Evolutionary conservation across 2,113 vertebrate genomes (phyloP).

Genomic region (Perca fluviatilis): DNA sequence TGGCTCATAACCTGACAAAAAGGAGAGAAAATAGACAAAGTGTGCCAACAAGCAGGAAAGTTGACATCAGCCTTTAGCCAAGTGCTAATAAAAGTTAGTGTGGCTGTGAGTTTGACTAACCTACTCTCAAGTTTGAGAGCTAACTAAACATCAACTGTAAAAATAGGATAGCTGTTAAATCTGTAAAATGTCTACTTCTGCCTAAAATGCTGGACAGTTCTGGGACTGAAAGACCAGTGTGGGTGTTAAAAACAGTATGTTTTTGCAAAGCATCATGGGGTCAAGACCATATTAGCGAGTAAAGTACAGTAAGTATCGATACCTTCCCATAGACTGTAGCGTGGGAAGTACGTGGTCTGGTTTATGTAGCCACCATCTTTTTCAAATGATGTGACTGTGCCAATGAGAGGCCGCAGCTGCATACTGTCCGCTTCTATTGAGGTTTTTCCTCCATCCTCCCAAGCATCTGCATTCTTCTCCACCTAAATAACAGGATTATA

Average conservation of each 20-base stretch:
- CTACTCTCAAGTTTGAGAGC: neutral
- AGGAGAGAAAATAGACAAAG: constrained; percentile 9
- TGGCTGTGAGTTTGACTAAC: constrained; percentile 9
- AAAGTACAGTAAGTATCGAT: neutral
- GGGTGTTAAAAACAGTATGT: neutral
- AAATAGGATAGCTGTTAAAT: neutral
- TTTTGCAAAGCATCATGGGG: neutral
- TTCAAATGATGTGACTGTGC: constrained; percentile 88
- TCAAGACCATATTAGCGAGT: neutral
- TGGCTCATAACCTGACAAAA: constrained; percentile 87
- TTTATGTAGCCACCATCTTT: constrained; percentile 89
- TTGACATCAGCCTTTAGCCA: constrained; percentile 18
- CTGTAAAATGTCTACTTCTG: neutral
- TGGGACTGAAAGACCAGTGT: neutral
- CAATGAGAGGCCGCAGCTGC: constrained; percentile 86
- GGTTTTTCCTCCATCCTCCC: constrained; percentile 79
- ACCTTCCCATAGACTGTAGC: constrained; percentile 90
- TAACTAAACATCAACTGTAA: constrained; percentile 17
- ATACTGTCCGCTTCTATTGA: constrained; percentile 60
- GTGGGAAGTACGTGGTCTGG: constrained; percentile 89
- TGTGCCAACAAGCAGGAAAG: neutral
- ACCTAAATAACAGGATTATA: constrained; percentile 77
- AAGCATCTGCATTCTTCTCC: constrained; percentile 80
- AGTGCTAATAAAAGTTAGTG: neutral
- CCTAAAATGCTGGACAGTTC: neutral